A percentile compares a stretch with the other conserved stretches of the same genome.
Evolutionary conservation across 2,888 invertebrate species (phyloP).

Genomic region (Drosophila paranaensis): DNA sequence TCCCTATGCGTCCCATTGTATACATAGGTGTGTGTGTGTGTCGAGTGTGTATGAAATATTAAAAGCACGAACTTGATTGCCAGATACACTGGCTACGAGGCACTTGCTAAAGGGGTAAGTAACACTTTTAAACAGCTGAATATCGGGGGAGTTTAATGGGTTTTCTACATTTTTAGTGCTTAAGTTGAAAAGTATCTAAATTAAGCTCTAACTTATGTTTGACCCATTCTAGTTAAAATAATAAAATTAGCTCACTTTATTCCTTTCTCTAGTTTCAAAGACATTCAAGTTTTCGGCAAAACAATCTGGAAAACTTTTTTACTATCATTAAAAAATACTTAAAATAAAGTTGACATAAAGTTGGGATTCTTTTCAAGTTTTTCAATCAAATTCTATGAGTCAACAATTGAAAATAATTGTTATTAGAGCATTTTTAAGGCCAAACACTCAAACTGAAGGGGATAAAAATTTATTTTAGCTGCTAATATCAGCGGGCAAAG

Average conservation of each 20-base stretch:
- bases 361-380: neutral
- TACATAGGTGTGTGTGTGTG: neutral
- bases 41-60: slow-evolving; percentile 8
- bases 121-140: neutral
- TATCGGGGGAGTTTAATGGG: neutral
- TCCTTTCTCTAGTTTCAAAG: neutral
- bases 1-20: slow-evolving; percentile 1
- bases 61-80: slow-evolving; percentile 7
- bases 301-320: slow-evolving; percentile 1
- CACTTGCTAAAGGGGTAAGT: neutral
- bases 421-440: neutral
- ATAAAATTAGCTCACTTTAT: neutral
- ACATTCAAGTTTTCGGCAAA: neutral
- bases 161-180: neutral
- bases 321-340: neutral
- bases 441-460: neutral
- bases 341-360: neutral
- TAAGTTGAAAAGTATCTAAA: neutral
- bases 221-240: neutral
- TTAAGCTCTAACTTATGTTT: neutral
- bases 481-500: no score
- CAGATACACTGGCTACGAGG: neutral
- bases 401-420: neutral
- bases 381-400: neutral
- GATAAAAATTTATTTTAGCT: neutral